phyloP scores from a whole-genome alignment of 2,113 vertebrate species.

The Amphiprion percula region DNA sequence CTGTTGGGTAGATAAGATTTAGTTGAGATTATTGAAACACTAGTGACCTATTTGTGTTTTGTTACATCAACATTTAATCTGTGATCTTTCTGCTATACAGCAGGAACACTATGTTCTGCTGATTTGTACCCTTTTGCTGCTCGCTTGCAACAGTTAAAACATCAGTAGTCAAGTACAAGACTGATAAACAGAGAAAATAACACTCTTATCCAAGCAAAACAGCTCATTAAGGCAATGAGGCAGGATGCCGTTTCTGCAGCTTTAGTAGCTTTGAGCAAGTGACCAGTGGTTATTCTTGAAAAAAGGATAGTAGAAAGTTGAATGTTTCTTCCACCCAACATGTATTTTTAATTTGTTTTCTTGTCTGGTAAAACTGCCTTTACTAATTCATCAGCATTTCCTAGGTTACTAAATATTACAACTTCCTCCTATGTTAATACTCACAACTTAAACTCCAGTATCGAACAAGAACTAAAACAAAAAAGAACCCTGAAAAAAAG shows the following conservation, averaged over 20 bases:
- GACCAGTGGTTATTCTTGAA: too few relatives aligned
- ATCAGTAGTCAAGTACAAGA: neutral
- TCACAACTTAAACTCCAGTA: neutral
- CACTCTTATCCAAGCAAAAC: neutral
- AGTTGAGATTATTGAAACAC: neutral
- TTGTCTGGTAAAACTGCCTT: neutral
- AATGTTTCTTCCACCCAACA: too few relatives aligned
- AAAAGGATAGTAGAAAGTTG: too few relatives aligned
- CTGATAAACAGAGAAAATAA: neutral
- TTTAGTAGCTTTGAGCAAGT: too few relatives aligned
- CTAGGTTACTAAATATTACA: neutral
- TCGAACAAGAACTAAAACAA: neutral
- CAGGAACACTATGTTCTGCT: constrained; percentile 9
- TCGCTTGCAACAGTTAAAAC: neutral
- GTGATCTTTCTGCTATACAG: neutral
- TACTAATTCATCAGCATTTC: neutral
- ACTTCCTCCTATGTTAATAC: constrained; percentile 19
- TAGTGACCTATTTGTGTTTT: neutral
- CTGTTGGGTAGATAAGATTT: neutral
- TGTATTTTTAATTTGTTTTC: neutral
- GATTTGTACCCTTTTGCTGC: neutral
- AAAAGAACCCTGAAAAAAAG: neutral
- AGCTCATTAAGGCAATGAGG: neutral
- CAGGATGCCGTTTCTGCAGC: neutral
- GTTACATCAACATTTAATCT: neutral